Base-by-base conservation (phyloP, 2,888 invertebrate genomes). In the Nomada fucata region DNA sequence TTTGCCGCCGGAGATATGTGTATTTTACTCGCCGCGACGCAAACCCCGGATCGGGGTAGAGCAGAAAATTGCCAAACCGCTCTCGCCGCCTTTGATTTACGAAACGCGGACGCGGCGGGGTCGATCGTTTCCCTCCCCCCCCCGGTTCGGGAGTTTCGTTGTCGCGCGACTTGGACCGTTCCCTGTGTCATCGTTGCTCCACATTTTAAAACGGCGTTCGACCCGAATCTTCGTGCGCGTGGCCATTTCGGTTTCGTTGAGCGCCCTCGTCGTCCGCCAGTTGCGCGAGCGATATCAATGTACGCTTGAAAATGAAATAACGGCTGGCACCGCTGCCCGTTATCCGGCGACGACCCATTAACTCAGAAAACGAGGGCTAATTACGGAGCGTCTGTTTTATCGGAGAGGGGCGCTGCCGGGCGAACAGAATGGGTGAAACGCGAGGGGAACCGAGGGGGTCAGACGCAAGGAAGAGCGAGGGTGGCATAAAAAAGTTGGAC, bases 341-440 rank as follows among this genome's bases (percentile, higher is more conserved):
- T 73, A 70, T 67, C 82, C 53, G 65, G 65, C 76, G 76, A 83
- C 83, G 73, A 82, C 77, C 76, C 83, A 83, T 83, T 83, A 83
- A 77, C 73, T 77, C 73, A 67, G 82, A 73, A 73, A 82, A 83
- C 82, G 76, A 73, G 69, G 77, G 72, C 73, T 70, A 77, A 82
- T 73, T 82, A 83, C 83, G 77, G 82, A 83, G 83, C 82, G 82
- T 73, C 70, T 76, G 82, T 76, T 76, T 83, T 70, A 77, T 82
- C 77, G 77, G n/a, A 42, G 55, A 61, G 68, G 67, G 74, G 73
- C 74, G 77, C 82, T 83, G 77, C 73, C 82, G 70, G 59, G 55
- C 76, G 73, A 42, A 44, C 61, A 26, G 11, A 47, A 10, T 15
- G 1, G 13, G n/a, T 23, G 36, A 67, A 26, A 36, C 23, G 57